Percentiles rank a stretch among this genome's conserved stretches.
These are phyloP conservation scores for Heliconius eleuchia DNA, from an alignment of 1,140 invertebrate genomes.

Conservation along the genomic window DNA sequence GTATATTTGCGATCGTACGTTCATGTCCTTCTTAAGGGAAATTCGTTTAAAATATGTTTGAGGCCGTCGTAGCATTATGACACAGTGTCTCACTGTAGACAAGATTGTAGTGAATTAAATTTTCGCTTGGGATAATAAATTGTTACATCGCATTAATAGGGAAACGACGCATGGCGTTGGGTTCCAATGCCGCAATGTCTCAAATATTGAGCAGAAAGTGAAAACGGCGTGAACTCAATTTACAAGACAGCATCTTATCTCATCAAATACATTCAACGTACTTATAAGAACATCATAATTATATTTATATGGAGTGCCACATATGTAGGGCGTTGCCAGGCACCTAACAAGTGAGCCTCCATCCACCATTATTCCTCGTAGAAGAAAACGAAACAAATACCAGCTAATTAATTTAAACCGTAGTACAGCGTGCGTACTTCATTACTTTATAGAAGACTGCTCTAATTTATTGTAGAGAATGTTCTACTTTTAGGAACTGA, in stretches of 20 bases:
- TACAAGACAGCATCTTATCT: background rate
- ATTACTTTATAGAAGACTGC: constrained; percentile 22
- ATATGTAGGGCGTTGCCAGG: constrained; percentile 24
- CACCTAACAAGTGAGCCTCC: constrained; percentile 19
- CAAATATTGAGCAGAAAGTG: too few species aligned
- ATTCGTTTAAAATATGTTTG: too few species aligned
- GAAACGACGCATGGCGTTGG: too few species aligned
- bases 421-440: constrained; percentile 19
- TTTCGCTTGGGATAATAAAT: too few species aligned
- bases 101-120: too few species aligned
- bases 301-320: background rate
- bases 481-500: constrained; percentile 20
- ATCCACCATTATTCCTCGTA: constrained; percentile 25
- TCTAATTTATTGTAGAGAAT: constrained; percentile 21
- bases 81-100: too few species aligned
- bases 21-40: too few species aligned
- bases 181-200: too few species aligned
- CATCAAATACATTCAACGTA: background rate
- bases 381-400: constrained; percentile 28
- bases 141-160: too few species aligned
- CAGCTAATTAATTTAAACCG: constrained; percentile 36
- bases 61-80: too few species aligned
- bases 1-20: too few species aligned
- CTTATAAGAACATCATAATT: background rate
- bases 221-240: too few species aligned